These are phyloP conservation scores for Selene dorsalis DNA, from an alignment of 2,797 vertebrate species.

Conservation along the genomic window DNA sequence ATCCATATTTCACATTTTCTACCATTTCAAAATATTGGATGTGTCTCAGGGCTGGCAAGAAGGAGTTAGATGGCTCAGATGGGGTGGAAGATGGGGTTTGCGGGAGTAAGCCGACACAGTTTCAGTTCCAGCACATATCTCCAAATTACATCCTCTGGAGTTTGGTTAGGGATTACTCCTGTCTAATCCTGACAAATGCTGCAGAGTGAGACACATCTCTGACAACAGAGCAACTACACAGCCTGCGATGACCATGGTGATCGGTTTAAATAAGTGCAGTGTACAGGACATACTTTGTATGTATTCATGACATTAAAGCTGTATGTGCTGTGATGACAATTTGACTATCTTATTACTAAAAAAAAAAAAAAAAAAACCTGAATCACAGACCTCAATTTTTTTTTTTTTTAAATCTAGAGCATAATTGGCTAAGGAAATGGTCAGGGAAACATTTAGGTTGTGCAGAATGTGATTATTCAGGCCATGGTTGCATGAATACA, in stretches of 20 bases:
- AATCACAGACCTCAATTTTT: slow-evolving; percentile 15
- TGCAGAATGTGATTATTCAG: slow-evolving; percentile 40
- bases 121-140: slow-evolving; percentile 78
- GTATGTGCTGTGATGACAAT: neutral
- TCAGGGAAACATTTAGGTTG: slow-evolving; percentile 43
- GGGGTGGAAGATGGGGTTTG: slow-evolving; percentile 69
- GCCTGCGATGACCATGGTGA: slow-evolving; percentile 71
- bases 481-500: slow-evolving; percentile 42
- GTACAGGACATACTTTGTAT: slow-evolving; percentile 37
- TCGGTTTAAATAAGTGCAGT: slow-evolving; percentile 59
- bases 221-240: slow-evolving; percentile 72
- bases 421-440: slow-evolving; percentile 28
- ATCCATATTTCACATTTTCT: slow-evolving; percentile 60
- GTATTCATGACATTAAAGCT: slow-evolving; percentile 15
- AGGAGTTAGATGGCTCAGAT: slow-evolving; percentile 66
- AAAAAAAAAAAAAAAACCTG: slow-evolving; percentile 5
- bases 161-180: slow-evolving; percentile 82
- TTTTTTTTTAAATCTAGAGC: too few relatives aligned
- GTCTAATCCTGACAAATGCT: slow-evolving; percentile 84
- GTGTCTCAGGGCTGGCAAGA: slow-evolving; percentile 60
- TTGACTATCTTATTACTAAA: neutral
- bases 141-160: slow-evolving; percentile 82
- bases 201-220: slow-evolving; percentile 78
- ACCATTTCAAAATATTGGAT: slow-evolving; percentile 62
- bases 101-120: slow-evolving; percentile 76